phyloP scores from a whole-genome alignment of 2,797 vertebrate genomes.

The Synaphobranchus kaupii region DNA sequence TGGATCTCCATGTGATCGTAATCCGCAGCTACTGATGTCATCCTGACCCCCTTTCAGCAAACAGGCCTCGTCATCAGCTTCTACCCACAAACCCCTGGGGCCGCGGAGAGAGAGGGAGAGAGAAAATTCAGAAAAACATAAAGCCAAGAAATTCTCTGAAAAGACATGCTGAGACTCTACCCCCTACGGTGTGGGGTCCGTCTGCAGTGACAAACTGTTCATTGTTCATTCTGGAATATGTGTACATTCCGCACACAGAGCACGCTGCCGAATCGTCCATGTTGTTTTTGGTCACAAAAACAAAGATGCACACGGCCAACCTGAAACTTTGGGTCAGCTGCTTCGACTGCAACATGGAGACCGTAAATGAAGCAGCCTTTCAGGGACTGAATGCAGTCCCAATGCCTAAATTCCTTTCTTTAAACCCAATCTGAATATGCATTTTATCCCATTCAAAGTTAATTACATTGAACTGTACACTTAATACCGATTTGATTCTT shows the following conservation, averaged over 20 bases:
- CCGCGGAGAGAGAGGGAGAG: constrained; percentile 31
- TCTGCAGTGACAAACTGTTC: no score
- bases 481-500: not conserved
- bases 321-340: no score
- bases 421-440: not conserved
- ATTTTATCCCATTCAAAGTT: not conserved
- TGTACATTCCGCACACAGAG: no score
- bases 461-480: not conserved
- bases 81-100: constrained; percentile 71
- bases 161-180: no score
- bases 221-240: no score
- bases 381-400: not conserved
- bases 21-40: constrained; percentile 92
- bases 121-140: no score
- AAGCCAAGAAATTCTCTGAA: no score
- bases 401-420: not conserved
- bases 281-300: no score
- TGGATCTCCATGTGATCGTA: constrained; percentile 96
- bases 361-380: no score
- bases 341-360: not conserved
- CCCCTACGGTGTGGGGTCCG: no score
- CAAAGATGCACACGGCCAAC: no score
- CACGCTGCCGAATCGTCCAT: no score
- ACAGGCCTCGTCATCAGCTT: constrained; percentile 75
- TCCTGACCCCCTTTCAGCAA: constrained; percentile 70